These are phyloP conservation scores for Zalophus californianus DNA, from an alignment of 2,797 vertebrate genomes.

Conservation along the genomic window DNA sequence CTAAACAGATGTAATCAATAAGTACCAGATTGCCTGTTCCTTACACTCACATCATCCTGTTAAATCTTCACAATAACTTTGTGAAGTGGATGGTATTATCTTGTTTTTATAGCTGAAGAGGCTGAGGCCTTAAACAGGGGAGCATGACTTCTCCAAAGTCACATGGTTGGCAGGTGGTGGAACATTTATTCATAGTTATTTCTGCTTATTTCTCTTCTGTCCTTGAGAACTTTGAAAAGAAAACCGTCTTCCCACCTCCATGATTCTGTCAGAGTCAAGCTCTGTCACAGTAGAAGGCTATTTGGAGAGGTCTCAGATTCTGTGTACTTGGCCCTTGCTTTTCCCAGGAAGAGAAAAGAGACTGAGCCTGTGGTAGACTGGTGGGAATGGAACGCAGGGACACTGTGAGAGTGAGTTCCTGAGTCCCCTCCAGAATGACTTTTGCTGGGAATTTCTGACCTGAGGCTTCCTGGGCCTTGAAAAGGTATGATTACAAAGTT, in stretches of 20 bases:
- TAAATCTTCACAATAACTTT: constrained; percentile 1
- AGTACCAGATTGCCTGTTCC: neutral
- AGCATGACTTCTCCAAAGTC: constrained; percentile 8
- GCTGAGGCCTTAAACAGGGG: neutral
- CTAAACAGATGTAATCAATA: neutral
- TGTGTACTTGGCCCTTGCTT: neutral
- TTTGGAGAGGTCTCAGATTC: neutral
- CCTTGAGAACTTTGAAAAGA: neutral
- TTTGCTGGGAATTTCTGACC: neutral
- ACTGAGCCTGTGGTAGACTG: neutral
- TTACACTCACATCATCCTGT: neutral
- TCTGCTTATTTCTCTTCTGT: constrained; percentile 42
- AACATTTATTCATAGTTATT: neutral
- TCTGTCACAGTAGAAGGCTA: neutral
- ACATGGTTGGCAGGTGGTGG: neutral
- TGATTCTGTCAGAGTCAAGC: neutral
- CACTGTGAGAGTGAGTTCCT: neutral
- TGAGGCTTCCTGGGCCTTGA: neutral
- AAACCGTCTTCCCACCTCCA: neutral
- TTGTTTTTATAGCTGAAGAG: constrained; percentile 36
- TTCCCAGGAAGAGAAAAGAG: neutral
- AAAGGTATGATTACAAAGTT: neutral
- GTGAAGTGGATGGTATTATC: neutral
- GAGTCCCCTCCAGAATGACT: neutral
- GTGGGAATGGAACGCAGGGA: neutral